Base-by-base conservation (phyloP, 1,140 invertebrate species). In the Drosophila burlai region DNA sequence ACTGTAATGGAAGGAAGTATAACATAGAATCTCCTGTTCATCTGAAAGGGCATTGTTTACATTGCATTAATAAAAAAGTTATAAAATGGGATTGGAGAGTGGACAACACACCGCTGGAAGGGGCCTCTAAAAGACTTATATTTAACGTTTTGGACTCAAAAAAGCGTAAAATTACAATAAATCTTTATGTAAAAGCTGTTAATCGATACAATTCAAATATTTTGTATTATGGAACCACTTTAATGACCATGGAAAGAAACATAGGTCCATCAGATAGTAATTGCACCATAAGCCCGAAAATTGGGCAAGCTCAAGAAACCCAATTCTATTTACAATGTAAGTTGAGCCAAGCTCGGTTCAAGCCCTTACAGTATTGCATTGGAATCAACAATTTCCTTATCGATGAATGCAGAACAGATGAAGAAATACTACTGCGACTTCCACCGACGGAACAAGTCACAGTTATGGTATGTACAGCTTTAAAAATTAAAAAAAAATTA, bases 1-100 rank as follows among this genome's bases (percentile, higher is more conserved):
- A 81, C 36, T 81, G 79, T 16, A 71, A 49, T 49, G 79, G 71
- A 11, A 66, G 69, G 10, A 79, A 79, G n/a, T 81, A 68, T 50
- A 46, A 43, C 9, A 7, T 21, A 8, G 3, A 47, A 4, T 21
- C 40, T 9, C 72, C 71, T 1, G 66, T 81, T 13, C 79, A 79
- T 21, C 46, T 81, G 5, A 79, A 71, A 24, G 79, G 55, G 0
- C 55, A 76, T 1, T 81, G 76, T 16, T 64, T 65, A 3, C 45
- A 46, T 11, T 76, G 76, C 45, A 31, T 29, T 4, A 65, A 43
- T 18, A 62, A 66, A 49, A 79, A 81, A 54, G 62, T 79, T 26
- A 71, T 21, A 3, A 74, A 59, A 16, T 81, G 79, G 79, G 60
- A 36, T 3, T 81, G 79, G 79, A 55, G 29, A 1, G 52, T 75